Evolutionary conservation across 2,113 vertebrate genomes (phyloP).

Genomic region (Phrynocephalus versicolor): DNA sequence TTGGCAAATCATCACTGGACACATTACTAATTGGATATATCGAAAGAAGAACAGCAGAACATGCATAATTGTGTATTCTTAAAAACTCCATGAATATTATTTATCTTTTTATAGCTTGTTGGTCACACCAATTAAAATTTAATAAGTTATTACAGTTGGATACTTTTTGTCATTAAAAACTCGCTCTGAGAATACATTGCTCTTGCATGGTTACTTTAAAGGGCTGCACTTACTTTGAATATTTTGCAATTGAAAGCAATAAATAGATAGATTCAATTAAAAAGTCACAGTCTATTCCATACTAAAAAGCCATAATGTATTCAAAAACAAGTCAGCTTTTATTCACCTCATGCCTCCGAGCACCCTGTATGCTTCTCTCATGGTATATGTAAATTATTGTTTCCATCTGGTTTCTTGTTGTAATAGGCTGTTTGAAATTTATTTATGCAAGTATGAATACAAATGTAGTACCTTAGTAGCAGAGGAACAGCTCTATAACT

Average conservation of each 20-base stretch:
- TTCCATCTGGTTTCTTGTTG: constrained; percentile 56
- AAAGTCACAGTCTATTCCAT: not conserved
- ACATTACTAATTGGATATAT: not conserved
- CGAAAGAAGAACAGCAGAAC: not conserved
- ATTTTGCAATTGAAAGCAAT: constrained; percentile 6
- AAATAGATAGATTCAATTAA: constrained; percentile 39
- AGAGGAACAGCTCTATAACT: constrained; percentile 18
- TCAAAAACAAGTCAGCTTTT: not conserved
- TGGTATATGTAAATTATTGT: constrained; percentile 57
- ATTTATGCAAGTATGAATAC: constrained; percentile 58
- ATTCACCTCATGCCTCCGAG: not conserved
- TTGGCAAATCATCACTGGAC: not conserved
- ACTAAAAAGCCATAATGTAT: constrained; percentile 35
- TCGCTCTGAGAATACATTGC: not conserved
- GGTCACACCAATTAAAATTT: constrained; percentile 25
- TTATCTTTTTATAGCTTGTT: constrained; percentile 27
- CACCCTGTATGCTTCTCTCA: not conserved
- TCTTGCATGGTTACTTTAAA: not conserved
- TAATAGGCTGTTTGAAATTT: constrained; percentile 38
- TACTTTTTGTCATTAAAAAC: constrained; percentile 1
- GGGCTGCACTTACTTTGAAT: not conserved
- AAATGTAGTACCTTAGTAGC: constrained; percentile 38
- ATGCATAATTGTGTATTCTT: not conserved
- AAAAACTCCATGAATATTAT: not conserved
- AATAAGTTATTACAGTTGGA: not conserved